Conservation (phyloP, 2,797 vertebrate species). For the Meda fulgida region DNA sequence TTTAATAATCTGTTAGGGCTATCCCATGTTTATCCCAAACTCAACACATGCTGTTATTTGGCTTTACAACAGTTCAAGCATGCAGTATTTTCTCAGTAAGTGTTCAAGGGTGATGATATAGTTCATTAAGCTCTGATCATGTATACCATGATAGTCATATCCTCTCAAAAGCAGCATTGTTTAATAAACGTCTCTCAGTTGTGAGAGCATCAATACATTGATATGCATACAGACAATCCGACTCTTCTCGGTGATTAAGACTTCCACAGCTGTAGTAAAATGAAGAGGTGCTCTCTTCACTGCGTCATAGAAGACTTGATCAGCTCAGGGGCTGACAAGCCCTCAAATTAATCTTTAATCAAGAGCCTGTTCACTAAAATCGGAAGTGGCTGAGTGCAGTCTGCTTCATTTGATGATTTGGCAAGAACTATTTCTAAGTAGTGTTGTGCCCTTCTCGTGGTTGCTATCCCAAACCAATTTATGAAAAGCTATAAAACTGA, state of each 20-base stretch:
- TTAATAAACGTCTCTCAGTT: conserved; percentile 28
- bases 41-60: background rate
- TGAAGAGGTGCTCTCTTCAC: conserved; percentile 40
- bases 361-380: conserved; percentile 50
- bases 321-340: conserved; percentile 47
- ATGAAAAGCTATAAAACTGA: conserved; percentile 20
- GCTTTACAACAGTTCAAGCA: background rate
- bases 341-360: conserved; percentile 56
- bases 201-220: conserved; percentile 31
- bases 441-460: background rate
- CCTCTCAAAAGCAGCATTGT: background rate
- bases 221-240: conserved; percentile 24
- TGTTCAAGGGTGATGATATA: background rate
- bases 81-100: background rate
- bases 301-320: conserved; percentile 43
- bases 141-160: background rate
- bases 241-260: conserved; percentile 39
- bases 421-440: conserved; percentile 11
- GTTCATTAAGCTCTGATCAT: background rate
- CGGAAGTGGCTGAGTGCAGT: conserved; percentile 22
- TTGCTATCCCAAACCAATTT: conserved; percentile 14
- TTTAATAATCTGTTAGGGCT: background rate
- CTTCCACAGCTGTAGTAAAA: conserved; percentile 44
- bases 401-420: conserved; percentile 17
- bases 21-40: background rate